These are phyloP conservation scores for Crenuchus spilurus DNA, from an alignment of 2,797 vertebrate genomes.

Conservation along the genomic window DNA sequence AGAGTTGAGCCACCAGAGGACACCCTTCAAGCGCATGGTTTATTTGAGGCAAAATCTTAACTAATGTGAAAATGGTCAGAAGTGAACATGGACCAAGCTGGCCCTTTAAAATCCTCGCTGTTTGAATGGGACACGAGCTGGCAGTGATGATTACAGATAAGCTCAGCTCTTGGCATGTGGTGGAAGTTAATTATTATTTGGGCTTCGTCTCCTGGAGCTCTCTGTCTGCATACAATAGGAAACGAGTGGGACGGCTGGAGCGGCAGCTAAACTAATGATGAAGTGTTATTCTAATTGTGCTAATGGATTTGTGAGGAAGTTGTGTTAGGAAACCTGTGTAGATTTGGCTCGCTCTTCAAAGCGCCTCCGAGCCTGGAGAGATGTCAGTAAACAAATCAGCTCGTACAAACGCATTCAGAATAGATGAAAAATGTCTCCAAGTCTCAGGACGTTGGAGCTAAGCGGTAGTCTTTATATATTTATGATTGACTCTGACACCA, in stretches of 20 bases:
- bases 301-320: conserved; percentile 33
- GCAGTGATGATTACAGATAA: background rate
- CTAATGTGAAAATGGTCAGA: too few species aligned
- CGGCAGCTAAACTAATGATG: conserved; percentile 25
- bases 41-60: background rate
- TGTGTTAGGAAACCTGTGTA: conserved; percentile 22
- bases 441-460: background rate
- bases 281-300: conserved; percentile 41
- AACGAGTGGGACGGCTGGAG: conserved; percentile 32
- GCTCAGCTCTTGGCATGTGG: background rate
- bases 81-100: too few species aligned
- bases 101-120: background rate
- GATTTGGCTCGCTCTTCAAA: conserved; percentile 14
- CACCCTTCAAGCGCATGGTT: too few species aligned
- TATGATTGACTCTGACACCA: too few species aligned
- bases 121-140: background rate
- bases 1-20: too few species aligned
- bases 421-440: background rate
- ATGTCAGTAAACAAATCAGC: conserved; percentile 24
- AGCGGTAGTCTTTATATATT: background rate
- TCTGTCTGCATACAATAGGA: conserved; percentile 25
- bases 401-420: background rate
- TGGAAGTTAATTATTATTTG: conserved; percentile 18
- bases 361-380: conserved; percentile 4
- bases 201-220: conserved; percentile 5